Base-by-base conservation (phyloP, 2,888 invertebrate genomes). In the Lasioglossum lativentre region DNA sequence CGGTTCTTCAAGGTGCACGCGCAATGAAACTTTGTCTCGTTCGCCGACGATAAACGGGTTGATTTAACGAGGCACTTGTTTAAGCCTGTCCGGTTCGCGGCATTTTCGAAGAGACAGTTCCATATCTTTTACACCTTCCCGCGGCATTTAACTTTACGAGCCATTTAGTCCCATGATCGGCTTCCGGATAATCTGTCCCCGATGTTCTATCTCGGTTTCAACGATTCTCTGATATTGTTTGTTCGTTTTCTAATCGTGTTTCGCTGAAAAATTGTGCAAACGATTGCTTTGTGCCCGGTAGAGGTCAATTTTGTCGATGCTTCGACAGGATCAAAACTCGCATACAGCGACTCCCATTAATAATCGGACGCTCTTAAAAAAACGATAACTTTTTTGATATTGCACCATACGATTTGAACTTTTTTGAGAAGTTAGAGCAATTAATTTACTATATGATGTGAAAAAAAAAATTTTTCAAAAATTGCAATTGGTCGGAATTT, bases 61-160 rank as follows among this genome's bases (percentile, higher is more conserved):
- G 68, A 52, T 63, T 80, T 66, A 84, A 86, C 68, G 80, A 71
- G 42, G 47, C 40, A 27, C 73, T 80, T 70, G n/a, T 38, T 83
- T 76, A 82, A 38, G 75, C 52, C 66, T 4, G 42, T 42, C 3
- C 59, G 40, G 52, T 45, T n/a, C 42, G 34, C 19, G 59, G 30
- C 8, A 59, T 52, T 45, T 72, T 63, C 19, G 2, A 45, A 30
- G 16, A 56, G 38, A 34, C 56, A 30, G 30, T 63, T 59, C 34
- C 30, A 40, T 16, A 19, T 27, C 52, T 75, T 56, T 14, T 40
- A 27, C 68, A 8, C 56, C n/a, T 47, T 40, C 47, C 73, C 38
- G n/a, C 14, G 23, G 75, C 27, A 16, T 27, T 42, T 52, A 56
- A 40, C n/a, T 78, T 77, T 47, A 71, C 16, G 74, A 70, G 70